A percentile compares a stretch with the other conserved stretches of the same genome.
Evolutionary conservation across 2,113 vertebrate genomes (phyloP).

Genomic region (Seriola dumerili): DNA sequence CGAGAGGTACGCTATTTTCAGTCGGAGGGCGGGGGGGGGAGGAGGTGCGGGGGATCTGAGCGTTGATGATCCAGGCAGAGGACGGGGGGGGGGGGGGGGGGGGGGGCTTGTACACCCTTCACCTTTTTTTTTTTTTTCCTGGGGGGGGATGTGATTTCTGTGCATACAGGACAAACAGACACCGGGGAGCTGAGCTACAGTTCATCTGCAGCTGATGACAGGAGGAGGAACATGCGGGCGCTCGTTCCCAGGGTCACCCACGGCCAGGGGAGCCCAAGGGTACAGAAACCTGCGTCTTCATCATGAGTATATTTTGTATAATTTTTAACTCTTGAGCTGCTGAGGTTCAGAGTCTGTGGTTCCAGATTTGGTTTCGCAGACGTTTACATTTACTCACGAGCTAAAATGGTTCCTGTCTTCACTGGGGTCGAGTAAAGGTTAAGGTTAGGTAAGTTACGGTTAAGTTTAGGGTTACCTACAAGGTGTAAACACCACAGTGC

Average conservation of each 20-base stretch:
- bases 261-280: constrained; percentile 44
- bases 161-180: constrained; percentile 16
- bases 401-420: constrained; percentile 25
- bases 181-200: constrained; percentile 26
- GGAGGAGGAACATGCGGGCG: constrained; percentile 19
- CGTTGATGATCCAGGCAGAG: too few species aligned
- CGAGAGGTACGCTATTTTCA: too few species aligned
- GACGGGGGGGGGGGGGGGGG: too few species aligned
- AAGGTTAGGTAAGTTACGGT: constrained; percentile 7
- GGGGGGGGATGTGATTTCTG: constrained; percentile 54
- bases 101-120: constrained; percentile 23
- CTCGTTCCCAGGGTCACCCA: constrained; percentile 47
- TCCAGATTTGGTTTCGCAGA: constrained; percentile 19
- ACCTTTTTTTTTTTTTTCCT: constrained; percentile 34
- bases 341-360: constrained; percentile 10
- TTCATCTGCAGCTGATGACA: constrained; percentile 58
- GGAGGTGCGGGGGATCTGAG: too few species aligned
- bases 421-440: not conserved
- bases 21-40: too few species aligned
- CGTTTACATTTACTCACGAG: constrained; percentile 8
- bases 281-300: constrained; percentile 33
- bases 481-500: not conserved
- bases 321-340: constrained; percentile 19
- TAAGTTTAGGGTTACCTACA: constrained; percentile 31
- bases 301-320: constrained; percentile 28